Evolutionary conservation across 92 coral and sea anemone genomes (phyloP), one percentile per base, ranked within the genome.

Genomic region (Phenganax stokvisi): DNA sequence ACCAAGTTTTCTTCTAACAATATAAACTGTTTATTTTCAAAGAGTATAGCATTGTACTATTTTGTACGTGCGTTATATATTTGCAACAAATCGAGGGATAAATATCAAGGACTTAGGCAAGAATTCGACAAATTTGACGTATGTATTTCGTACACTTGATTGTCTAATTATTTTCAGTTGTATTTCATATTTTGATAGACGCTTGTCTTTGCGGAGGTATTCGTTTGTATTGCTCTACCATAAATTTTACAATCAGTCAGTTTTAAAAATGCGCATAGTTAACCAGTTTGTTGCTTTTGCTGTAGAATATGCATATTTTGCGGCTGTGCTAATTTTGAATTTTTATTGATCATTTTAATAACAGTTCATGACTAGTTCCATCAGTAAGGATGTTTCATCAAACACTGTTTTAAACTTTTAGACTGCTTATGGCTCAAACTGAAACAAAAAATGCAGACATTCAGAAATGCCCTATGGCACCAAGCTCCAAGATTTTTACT

Each of bases 401-500:
- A 15, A 61, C 25, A 0, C 1, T 12, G 9, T 7, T 7, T 53
- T 28, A 68, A 68, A 9, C 54, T 68, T 64, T 17, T 25, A 68
- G 73, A 68, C 11, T 15, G 47, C 11, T 6, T 68, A 68, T 68
- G 73, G 73, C 73, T 68, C n/a, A 68, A 30, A 68, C 9, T 9
- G n/a, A 68, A 30, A 28, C 13, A 16, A 15, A 30, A 28, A 68
- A 30, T 37, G 47, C 73, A 30, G 73, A 68, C 15, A 30, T 68
- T 20, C 73, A 68, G 47, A 68, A 68, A 30, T 10, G 16, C 47
- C 73, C 73, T 0, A 68, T 68, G 10, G 73, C 73, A 68, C 73
- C 73, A 30, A 68, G 17, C 6, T 30, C 73, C 54, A 68, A 25
- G 54, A 37, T 30, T 10, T 10, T 68, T 17, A 37, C 53, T 2